Conservation (phyloP, 2,797 vertebrate species). For the Sarcophilus harrisii region DNA sequence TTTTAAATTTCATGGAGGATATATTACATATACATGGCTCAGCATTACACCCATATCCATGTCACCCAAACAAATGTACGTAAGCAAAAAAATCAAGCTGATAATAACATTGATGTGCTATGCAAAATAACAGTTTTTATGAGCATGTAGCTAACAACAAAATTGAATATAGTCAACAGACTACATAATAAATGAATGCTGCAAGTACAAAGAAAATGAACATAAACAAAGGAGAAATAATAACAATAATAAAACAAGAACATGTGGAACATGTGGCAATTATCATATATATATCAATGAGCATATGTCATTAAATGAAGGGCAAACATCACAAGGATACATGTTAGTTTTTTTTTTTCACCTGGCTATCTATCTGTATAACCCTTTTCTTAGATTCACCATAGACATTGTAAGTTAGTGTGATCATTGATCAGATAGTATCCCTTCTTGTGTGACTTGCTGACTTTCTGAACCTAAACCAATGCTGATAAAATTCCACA, state of each 20-base stretch:
- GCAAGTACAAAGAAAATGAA: neutral
- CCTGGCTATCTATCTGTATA: neutral
- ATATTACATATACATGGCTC: neutral
- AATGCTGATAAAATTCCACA: neutral
- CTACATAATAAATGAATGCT: neutral
- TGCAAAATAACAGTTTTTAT: neutral
- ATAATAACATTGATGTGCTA: neutral
- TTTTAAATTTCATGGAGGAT: neutral
- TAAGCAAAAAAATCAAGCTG: neutral
- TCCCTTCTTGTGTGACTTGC: neutral
- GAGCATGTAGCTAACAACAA: neutral
- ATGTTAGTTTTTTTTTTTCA: neutral
- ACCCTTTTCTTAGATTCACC: neutral
- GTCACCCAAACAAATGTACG: neutral
- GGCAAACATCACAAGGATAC: neutral
- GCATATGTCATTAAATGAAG: neutral
- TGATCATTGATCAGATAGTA: neutral
- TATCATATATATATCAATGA: neutral
- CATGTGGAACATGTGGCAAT: neutral
- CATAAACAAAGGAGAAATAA: neutral
- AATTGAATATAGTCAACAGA: neutral
- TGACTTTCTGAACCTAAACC: neutral
- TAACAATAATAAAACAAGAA: neutral
- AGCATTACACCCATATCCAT: neutral
- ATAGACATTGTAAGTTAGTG: neutral